Evolutionary conservation across 2,113 vertebrate species (phyloP).

Genomic region (Camelus bactrianus): DNA sequence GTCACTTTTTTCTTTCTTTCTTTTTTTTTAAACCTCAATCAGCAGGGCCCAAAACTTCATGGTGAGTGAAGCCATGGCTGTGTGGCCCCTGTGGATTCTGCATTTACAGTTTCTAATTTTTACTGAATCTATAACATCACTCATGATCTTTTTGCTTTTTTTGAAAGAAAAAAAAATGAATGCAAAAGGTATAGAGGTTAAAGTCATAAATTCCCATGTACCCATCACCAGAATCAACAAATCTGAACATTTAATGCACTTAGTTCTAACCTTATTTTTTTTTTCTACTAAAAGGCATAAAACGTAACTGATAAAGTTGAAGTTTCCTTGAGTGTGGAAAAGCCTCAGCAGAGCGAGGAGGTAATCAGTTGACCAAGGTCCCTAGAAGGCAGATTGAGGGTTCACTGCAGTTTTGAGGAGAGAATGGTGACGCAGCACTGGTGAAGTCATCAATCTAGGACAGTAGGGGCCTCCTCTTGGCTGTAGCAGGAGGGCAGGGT

Average conservation of each 20-base stretch:
- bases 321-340: not conserved
- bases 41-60: constrained; percentile 17
- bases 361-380: not conserved
- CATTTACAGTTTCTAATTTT: not conserved
- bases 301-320: not conserved
- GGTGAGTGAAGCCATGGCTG: not conserved
- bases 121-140: not conserved
- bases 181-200: not conserved
- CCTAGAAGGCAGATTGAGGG: not conserved
- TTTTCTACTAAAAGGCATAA: constrained; percentile 21
- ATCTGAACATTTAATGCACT: not conserved
- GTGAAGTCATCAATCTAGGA: not conserved
- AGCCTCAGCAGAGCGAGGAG: not conserved
- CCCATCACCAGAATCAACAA: not conserved
- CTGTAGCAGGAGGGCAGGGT: not conserved
- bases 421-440: not conserved
- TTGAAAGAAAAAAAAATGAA: not conserved
- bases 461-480: not conserved
- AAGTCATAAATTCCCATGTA: constrained; percentile 35
- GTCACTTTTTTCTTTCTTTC: not conserved
- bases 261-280: constrained; percentile 42
- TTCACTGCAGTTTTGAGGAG: not conserved
- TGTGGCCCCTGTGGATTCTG: not conserved
- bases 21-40: not conserved
- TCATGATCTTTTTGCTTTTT: not conserved